Conservation (phyloP, 2,797 vertebrate species). For the Halcyon chelicuti region DNA sequence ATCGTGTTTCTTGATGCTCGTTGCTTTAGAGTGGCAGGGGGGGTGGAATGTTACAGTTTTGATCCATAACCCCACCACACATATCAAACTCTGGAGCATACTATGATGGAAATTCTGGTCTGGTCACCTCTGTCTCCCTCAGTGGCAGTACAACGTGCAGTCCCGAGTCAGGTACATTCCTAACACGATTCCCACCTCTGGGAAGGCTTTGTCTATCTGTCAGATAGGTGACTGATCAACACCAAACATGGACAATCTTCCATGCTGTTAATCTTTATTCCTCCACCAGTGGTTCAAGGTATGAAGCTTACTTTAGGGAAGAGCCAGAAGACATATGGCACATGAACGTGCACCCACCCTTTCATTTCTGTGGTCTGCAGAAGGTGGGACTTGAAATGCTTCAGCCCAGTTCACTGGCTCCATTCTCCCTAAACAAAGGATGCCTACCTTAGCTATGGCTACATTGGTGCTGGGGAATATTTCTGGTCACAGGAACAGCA, state of each 20-base stretch:
- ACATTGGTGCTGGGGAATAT: not conserved
- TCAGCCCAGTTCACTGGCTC: not conserved
- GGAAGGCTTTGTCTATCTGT: not conserved
- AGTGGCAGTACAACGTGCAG: not conserved
- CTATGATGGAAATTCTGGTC: not conserved
- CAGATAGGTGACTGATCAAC: not conserved
- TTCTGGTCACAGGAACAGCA: not conserved
- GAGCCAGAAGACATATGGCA: not conserved
- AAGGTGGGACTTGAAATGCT: not conserved
- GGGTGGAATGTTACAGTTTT: not conserved
- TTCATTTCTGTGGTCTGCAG: not conserved
- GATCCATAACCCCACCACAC: not conserved
- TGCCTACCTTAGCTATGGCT: not conserved
- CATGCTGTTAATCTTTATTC: not conserved
- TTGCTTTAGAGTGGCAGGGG: not conserved
- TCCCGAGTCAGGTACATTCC: not conserved
- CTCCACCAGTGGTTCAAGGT: not conserved
- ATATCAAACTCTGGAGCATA: not conserved
- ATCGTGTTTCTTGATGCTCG: not conserved
- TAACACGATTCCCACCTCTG: not conserved
- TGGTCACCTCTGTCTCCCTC: not conserved
- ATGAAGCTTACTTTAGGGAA: not conserved
- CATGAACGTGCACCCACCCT: fast-evolving
- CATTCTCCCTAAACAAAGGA: not conserved
- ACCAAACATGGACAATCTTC: not conserved